These are phyloP conservation scores for Noctilio leporinus DNA, from an alignment of 2,113 vertebrate genomes.

Conservation along the genomic window DNA sequence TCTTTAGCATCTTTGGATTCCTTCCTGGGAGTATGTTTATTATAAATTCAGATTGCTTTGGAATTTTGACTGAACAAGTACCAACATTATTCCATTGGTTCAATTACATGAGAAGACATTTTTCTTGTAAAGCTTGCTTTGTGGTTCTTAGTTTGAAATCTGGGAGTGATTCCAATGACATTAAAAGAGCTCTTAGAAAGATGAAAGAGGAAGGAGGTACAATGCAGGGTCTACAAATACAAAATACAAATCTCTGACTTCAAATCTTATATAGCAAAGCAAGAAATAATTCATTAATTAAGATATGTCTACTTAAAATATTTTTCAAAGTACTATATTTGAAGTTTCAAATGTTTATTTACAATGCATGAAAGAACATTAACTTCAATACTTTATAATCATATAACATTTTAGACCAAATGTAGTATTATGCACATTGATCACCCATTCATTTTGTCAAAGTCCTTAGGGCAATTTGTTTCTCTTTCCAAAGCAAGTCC, in stretches of 20 bases:
- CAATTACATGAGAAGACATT: not conserved
- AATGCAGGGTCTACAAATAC: not conserved
- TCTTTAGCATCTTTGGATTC: not conserved
- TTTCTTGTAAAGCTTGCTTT: not conserved
- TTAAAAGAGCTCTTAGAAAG: conserved; percentile 1
- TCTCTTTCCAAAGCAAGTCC: not conserved
- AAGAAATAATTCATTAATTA: conserved; percentile 8
- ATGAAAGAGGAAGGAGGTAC: not conserved
- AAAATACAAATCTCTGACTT: not conserved
- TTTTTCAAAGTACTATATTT: not conserved
- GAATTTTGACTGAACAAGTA: not conserved
- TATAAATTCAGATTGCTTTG: not conserved
- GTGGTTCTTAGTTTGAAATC: conserved; percentile 19
- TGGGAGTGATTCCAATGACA: not conserved
- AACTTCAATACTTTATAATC: not conserved
- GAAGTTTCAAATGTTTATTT: not conserved
- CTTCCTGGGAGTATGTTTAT: not conserved
- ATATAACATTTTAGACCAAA: not conserved
- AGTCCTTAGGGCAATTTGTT: not conserved
- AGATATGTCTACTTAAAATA: not conserved
- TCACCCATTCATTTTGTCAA: not conserved
- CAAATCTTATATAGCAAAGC: not conserved
- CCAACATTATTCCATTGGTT: not conserved
- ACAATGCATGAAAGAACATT: not conserved
- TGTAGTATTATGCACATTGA: not conserved